A percentile compares a stretch with the other conserved stretches of the same genome.
These are phyloP conservation scores for Caenorhabditis wallacei DNA, from an alignment of 2,888 invertebrate species.

Conservation along the genomic window DNA sequence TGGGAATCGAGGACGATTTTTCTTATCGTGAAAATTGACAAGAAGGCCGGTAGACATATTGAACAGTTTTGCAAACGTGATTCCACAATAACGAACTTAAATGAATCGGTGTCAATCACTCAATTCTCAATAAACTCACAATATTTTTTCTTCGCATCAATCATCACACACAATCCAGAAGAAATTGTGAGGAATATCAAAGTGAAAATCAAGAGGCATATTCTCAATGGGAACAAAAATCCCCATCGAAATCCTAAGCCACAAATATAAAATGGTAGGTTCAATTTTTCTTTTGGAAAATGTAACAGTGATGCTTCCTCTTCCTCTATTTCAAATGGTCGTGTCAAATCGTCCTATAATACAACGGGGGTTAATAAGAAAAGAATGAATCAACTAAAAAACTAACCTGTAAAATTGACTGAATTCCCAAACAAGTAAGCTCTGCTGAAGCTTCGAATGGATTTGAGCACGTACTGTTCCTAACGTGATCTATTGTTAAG, in stretches of 20 bases:
- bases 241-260: slow-evolving; percentile 50
- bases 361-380: too few relatives aligned
- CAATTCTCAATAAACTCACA: slow-evolving; percentile 23
- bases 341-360: slow-evolving; percentile 64
- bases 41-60: slow-evolving; percentile 75
- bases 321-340: slow-evolving; percentile 49
- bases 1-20: slow-evolving; percentile 72
- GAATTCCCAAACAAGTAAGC: slow-evolving; percentile 48
- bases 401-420: slow-evolving; percentile 63
- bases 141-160: slow-evolving; percentile 41
- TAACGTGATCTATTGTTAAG: slow-evolving; percentile 25
- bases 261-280: slow-evolving; percentile 40
- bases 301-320: slow-evolving; percentile 21
- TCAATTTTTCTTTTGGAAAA: slow-evolving; percentile 15
- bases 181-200: slow-evolving; percentile 69
- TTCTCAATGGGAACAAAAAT: slow-evolving; percentile 73
- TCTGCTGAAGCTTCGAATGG: slow-evolving; percentile 49
- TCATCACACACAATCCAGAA: slow-evolving; percentile 48
- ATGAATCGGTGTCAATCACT: background rate
- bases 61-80: slow-evolving; percentile 77
- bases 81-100: slow-evolving; percentile 68
- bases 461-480: slow-evolving; percentile 14
- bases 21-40: slow-evolving; percentile 67
- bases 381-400: too few relatives aligned
- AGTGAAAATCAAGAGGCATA: slow-evolving; percentile 69